Conservation (phyloP, 2,113 vertebrate species). For the Hippoglossus stenolepis region DNA sequence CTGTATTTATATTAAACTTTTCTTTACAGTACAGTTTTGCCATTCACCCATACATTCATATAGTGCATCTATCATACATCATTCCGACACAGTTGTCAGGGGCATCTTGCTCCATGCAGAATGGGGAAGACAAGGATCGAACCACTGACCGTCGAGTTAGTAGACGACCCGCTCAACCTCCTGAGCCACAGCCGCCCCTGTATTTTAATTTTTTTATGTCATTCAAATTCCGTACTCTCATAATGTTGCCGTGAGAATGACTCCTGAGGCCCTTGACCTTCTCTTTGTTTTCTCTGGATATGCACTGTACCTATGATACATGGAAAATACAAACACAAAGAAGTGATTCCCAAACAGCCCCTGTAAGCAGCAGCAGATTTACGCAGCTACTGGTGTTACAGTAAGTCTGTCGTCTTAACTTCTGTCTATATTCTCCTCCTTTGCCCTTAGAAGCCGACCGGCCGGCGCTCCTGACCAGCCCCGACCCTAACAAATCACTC, state of each 20-base stretch:
- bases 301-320: not conserved
- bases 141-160: too few species aligned
- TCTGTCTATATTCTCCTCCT: constrained; percentile 37
- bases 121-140: too few species aligned
- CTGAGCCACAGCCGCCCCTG: too few species aligned
- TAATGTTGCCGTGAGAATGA: not conserved
- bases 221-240: not conserved
- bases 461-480: constrained; percentile 68
- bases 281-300: not conserved
- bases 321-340: not conserved
- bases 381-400: not conserved
- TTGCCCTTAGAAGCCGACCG: constrained; percentile 46
- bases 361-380: constrained; percentile 2
- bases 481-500: constrained; percentile 81
- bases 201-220: too few species aligned
- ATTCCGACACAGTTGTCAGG: too few species aligned
- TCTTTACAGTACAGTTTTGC: too few species aligned
- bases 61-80: too few species aligned
- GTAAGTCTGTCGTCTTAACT: constrained; percentile 3
- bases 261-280: not conserved
- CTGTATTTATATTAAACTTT: too few species aligned
- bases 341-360: not conserved
- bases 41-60: too few species aligned
- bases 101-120: too few species aligned
- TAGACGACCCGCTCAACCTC: too few species aligned